Base-by-base conservation (phyloP, 2,888 invertebrate species). In the Subacronicta megacephala region DNA sequence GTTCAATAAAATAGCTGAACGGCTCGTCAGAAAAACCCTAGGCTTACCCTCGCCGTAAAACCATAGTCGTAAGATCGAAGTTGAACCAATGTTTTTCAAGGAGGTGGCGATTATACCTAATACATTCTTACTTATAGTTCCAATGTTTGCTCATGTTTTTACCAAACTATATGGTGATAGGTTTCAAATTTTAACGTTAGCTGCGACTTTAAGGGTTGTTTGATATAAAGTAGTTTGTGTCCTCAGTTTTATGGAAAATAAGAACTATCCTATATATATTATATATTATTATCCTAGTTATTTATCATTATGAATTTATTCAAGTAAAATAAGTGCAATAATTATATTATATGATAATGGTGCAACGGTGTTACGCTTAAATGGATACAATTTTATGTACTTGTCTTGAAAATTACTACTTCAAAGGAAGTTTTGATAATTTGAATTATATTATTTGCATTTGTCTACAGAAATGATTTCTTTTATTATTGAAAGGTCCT, bases 1-100 rank as follows among this genome's bases (percentile, higher is more conserved):
- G 87, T 99, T 99, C 87, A 97, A 99, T 83, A 96, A 95, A 89
- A 98, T 99, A 78, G 99, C 99, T 3, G 97, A 98, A 85, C 96
- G 96, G 83, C 95, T 99, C 74, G 99, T 99, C 18, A 95, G 98
- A 73, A 98, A 98, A 93, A 98, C 99, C 0, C 94, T 99, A 41
- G 98, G 97, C 20, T 95, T 98, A 72, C 95, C 96, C 2, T 45
- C 82, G 1, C 75, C 79, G 1, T 84, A 85, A 77, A 31, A 17
- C 33, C 15, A 17, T 58, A 56, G 38, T 17, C 17, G 7, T 63
- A 57, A 63, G 44, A 20, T 52, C 38, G 23, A 52, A 45, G 29
- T 63, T 63, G 26, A 13, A 44, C 20, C 16, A 31, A 46, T 20
- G 26, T 7, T 23, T 51, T 47, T 47, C 37, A 42, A 38, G 68